Percentiles rank a stretch among this genome's conserved stretches.
phyloP scores from a whole-genome alignment of 1,140 invertebrate species.

The Choristoneura fumiferana region DNA sequence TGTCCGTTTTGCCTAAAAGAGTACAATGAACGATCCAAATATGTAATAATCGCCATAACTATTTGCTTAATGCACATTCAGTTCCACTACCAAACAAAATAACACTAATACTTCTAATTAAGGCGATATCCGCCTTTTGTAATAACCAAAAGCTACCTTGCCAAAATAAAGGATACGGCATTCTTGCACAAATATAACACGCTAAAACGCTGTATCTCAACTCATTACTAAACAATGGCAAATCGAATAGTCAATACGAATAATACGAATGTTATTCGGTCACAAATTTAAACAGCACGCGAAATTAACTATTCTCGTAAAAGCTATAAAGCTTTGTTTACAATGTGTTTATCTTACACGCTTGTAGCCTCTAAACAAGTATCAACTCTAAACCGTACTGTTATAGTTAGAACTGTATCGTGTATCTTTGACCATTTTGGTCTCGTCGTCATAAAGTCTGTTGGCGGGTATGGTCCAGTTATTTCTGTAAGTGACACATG shows the following conservation, averaged over 20 bases:
- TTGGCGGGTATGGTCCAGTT: constrained; percentile 35
- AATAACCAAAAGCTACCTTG: background rate
- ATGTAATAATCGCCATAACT: too few relatives aligned
- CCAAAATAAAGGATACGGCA: background rate
- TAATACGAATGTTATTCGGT: constrained; percentile 6
- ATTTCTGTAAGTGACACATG: constrained; percentile 46
- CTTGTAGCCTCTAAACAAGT: too few relatives aligned
- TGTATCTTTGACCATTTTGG: constrained; percentile 33
- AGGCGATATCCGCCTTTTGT: background rate
- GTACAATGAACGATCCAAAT: too few relatives aligned
- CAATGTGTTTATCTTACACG: constrained; percentile 13
- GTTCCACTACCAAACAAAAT: too few relatives aligned
- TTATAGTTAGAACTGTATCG: background rate
- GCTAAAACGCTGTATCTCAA: background rate
- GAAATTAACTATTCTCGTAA: constrained; percentile 10
- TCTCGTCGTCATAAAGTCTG: constrained; percentile 39
- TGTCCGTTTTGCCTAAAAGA: too few relatives aligned
- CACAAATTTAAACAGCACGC: background rate
- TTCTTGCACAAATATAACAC: background rate
- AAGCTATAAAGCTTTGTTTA: constrained; percentile 3
- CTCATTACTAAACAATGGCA: constrained; percentile 5
- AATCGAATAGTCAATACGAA: background rate
- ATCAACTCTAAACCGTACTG: background rate
- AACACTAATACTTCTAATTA: background rate
- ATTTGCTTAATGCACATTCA: too few relatives aligned